A percentile compares a stretch with the other conserved stretches of the same genome.
These are phyloP conservation scores for Drosophila miranda DNA, from an alignment of 1,140 invertebrate genomes.

Conservation along the genomic window DNA sequence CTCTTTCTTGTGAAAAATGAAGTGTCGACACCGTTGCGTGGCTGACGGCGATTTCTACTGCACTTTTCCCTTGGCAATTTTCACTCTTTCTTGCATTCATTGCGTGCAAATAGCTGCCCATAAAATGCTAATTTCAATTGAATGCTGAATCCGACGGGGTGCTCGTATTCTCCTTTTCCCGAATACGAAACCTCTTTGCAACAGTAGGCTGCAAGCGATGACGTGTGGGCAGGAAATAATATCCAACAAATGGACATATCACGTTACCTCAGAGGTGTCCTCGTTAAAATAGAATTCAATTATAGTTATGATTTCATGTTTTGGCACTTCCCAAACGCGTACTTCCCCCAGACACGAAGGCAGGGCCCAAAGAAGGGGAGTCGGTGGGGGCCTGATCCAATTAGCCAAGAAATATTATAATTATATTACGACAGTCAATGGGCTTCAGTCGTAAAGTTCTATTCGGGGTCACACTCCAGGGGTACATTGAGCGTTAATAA, in stretches of 20 bases:
- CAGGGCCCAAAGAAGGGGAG: background rate
- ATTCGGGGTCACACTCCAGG: slow-evolving; percentile 9
- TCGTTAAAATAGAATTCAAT: slow-evolving; percentile 67
- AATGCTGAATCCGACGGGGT: slow-evolving; percentile 14
- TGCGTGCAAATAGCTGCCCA: slow-evolving; percentile 60
- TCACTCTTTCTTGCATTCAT: slow-evolving; percentile 27
- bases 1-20: slow-evolving; percentile 36
- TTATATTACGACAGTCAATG: slow-evolving; percentile 66
- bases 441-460: slow-evolving; percentile 44
- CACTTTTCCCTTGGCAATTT: slow-evolving; percentile 44
- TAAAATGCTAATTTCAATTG: slow-evolving; percentile 70
- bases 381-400: slow-evolving; percentile 52
- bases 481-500: slow-evolving; percentile 50
- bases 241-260: slow-evolving; percentile 41
- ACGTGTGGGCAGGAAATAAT: slow-evolving; percentile 23
- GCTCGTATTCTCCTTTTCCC: slow-evolving; percentile 5
- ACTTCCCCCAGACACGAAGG: slow-evolving; percentile 27
- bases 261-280: slow-evolving; percentile 30
- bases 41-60: slow-evolving; percentile 49
- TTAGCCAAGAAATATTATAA: slow-evolving; percentile 56
- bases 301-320: slow-evolving; percentile 72
- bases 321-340: slow-evolving; percentile 59
- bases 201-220: background rate
- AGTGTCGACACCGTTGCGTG: slow-evolving; percentile 55
- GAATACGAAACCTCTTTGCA: background rate